Conservation (phyloP, 2,797 vertebrate genomes). For the Zonotrichia albicollis region DNA sequence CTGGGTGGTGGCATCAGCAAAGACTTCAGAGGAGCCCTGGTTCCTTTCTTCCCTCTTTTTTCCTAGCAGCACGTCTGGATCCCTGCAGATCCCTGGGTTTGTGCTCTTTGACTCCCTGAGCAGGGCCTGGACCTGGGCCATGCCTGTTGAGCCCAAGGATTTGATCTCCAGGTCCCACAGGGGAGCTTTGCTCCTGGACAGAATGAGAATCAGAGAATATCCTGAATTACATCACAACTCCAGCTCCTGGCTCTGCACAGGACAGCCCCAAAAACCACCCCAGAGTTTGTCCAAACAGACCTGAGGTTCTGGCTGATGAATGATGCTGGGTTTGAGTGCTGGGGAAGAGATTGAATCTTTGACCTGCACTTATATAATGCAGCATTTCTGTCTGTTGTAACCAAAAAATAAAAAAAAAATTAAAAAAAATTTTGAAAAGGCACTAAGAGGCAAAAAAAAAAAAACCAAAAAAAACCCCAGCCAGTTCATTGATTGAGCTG, state of each 20-base stretch:
- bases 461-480: fast-evolving
- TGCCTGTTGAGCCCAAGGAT: background rate
- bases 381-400: background rate
- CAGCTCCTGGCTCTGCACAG: background rate
- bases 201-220: background rate
- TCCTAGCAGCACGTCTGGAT: background rate
- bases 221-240: background rate
- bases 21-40: background rate
- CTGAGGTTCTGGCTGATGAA: background rate
- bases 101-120: background rate
- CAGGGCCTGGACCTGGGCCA: background rate
- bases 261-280: background rate
- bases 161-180: fast-evolving
- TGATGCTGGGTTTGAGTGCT: background rate
- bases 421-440: background rate
- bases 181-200: background rate
- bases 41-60: background rate
- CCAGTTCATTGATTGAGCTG: background rate
- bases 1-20: background rate
- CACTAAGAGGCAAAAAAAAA: background rate
- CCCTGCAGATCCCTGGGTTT: background rate
- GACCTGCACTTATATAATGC: background rate
- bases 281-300: background rate
- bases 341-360: background rate
- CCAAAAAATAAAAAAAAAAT: background rate